Conservation (phyloP, 2,797 vertebrate species). For the Enteromius anoplus region DNA sequence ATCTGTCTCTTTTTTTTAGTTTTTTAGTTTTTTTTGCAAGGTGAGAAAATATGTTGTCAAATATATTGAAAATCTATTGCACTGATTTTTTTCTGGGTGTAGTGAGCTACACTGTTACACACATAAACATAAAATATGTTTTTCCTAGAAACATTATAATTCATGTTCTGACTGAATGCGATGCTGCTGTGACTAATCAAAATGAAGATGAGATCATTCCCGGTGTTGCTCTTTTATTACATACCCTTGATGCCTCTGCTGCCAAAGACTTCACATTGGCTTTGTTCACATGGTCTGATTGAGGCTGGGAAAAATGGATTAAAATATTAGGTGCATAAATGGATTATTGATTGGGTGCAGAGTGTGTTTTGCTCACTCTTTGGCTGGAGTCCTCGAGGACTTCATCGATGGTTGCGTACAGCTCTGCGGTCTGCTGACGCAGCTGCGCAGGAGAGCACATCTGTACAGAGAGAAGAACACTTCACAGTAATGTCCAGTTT, state of each 20-base stretch:
- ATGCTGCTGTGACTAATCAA: background rate
- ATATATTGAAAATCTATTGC: too few relatives aligned
- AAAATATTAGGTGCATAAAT: background rate
- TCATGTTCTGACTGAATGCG: background rate
- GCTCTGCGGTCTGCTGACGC: conserved; percentile 89
- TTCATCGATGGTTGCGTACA: conserved; percentile 92
- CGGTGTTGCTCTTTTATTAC: conserved; percentile 45
- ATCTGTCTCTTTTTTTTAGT: too few relatives aligned
- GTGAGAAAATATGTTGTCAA: background rate
- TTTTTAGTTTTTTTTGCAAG: background rate
- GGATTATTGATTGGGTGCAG: background rate
- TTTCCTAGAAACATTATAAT: background rate
- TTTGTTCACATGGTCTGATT: conserved; percentile 72
- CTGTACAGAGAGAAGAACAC: conserved; percentile 67
- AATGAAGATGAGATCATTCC: background rate
- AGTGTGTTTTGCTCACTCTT: conserved; percentile 76
- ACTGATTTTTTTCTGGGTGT: background rate
- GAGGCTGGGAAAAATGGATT: conserved; percentile 66
- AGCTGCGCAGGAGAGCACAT: conserved; percentile 91
- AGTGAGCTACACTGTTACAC: background rate
- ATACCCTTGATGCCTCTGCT: conserved; percentile 78
- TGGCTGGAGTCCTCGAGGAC: conserved; percentile 83
- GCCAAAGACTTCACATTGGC: conserved; percentile 67
- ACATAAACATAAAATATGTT: background rate
- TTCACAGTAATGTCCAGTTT: conserved; percentile 22